A percentile compares a stretch with the other conserved stretches of the same genome.
Conservation (phyloP, 2,888 invertebrate species). For the Uloborus plumipes region DNA sequence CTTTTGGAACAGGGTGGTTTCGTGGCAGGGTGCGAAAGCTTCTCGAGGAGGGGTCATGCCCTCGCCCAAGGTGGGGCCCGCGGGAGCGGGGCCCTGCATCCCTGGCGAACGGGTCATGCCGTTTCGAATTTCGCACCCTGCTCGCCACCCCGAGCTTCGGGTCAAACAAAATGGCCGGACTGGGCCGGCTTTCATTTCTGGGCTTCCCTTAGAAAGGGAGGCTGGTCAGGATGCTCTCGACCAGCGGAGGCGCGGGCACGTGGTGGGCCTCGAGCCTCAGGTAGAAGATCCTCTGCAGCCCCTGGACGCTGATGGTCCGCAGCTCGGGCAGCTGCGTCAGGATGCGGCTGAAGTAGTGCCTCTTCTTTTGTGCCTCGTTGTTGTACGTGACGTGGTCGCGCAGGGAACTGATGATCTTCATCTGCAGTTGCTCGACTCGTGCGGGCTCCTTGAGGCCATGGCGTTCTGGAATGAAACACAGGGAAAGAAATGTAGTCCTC, state of each 20-base stretch:
- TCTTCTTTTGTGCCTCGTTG: slow-evolving; percentile 87
- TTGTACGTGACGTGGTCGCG: slow-evolving; percentile 96
- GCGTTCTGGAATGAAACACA: slow-evolving; percentile 78
- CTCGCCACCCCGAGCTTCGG: slow-evolving; percentile 61
- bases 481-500: not conserved
- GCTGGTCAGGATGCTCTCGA: slow-evolving; percentile 95
- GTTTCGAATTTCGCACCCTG: slow-evolving; percentile 59
- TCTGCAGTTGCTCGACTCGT: slow-evolving; percentile 93
- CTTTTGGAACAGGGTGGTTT: slow-evolving; percentile 47
- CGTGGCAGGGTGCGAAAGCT: slow-evolving; percentile 63
- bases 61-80: slow-evolving; percentile 19
- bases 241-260: slow-evolving; percentile 91
- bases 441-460: slow-evolving; percentile 92
- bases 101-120: slow-evolving; percentile 48
- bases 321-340: slow-evolving; percentile 93
- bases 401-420: slow-evolving; percentile 95
- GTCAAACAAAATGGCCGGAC: slow-evolving; percentile 41
- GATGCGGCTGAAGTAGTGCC: slow-evolving; percentile 93
- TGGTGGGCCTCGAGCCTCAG: slow-evolving; percentile 91
- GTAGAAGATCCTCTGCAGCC: slow-evolving; percentile 93
- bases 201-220: slow-evolving; percentile 82
- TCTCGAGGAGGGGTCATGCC: slow-evolving; percentile 56
- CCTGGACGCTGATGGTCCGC: slow-evolving; percentile 91
- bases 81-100: not conserved
- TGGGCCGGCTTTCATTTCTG: not conserved